Percentiles rank a stretch among this genome's conserved stretches.
phyloP scores from a whole-genome alignment of 2,797 vertebrate genomes.

The Coreius guichenoti region DNA sequence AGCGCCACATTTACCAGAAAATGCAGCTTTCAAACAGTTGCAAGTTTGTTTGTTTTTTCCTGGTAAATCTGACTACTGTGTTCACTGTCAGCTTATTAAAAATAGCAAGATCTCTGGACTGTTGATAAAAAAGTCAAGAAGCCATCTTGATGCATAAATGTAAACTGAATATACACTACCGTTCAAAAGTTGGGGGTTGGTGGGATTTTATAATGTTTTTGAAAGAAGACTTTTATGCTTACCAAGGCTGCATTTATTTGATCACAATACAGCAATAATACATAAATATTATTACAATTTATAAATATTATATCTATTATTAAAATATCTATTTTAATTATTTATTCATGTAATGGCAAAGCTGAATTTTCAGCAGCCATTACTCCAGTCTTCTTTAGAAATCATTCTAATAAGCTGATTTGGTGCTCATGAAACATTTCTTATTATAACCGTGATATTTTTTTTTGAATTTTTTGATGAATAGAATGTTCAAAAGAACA shows the following conservation, averaged over 20 bases:
- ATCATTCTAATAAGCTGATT: background rate
- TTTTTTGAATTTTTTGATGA: background rate
- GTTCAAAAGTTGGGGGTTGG: background rate
- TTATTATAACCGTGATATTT: background rate
- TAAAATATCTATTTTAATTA: background rate
- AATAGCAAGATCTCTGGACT: slow-evolving; percentile 3
- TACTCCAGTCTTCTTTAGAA: background rate
- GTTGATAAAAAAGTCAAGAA: background rate
- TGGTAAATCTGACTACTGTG: background rate
- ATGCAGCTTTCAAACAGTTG: slow-evolving; percentile 5
- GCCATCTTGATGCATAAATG: slow-evolving; percentile 9
- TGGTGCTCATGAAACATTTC: background rate
- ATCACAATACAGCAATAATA: background rate
- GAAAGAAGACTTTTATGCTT: background rate
- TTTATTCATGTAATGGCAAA: background rate
- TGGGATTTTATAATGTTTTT: background rate
- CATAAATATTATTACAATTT: background rate
- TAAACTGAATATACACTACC: background rate
- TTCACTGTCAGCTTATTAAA: background rate
- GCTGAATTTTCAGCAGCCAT: background rate
- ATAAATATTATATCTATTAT: background rate
- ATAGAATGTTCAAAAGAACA: background rate
- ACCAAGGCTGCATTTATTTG: background rate
- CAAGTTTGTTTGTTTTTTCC: background rate
- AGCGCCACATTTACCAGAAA: background rate